Base-by-base conservation (phyloP, 2,113 vertebrate species). In the Girardinichthys multiradiatus region DNA sequence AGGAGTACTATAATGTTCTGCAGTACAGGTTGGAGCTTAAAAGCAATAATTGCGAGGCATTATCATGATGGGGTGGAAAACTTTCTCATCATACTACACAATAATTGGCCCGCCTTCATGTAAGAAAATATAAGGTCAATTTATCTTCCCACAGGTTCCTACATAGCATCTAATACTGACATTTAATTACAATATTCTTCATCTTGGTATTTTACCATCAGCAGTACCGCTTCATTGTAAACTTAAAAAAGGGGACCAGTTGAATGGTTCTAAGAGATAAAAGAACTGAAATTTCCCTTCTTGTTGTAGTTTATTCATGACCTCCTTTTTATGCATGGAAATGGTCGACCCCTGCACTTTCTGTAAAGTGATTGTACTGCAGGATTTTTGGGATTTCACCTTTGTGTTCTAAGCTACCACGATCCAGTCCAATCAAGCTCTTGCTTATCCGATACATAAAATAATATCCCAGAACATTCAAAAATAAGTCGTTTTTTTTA, bases 261-360 rank as follows among this genome's bases (percentile, higher is more conserved):
- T 42, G 69, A 64, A 64, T 30, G 19, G 63, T 74, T 63, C 61
- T 59, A 67, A 29, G 15, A 24, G 29, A 64, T 51, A 13, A 51
- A 70, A 64, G 4, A 68, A 2, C 13, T 0, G 4, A 13, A 42
- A 76, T 39, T 81, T 37, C 28, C 15, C 9, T 14, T 72, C 66
- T 68, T 67, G 68, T 72, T 86, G 65, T 48, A 67, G 28, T 77
- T 73, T 70, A 31, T n/a, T n/a, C n/a, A n/a, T n/a, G n/a, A n/a
- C n/a, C 82, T 27, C 59, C 48, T 77, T 86, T 77, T 10, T 74
- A 65, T 72, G 30, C 54, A 58, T 37, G 30, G n/a, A 82, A 82
- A 83, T 73, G 45, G 60, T 67, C 72, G 54, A 39, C 77, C 72
- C 64, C 30, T 64, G 64, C 35, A 73, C 54, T 33, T 70, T 62